phyloP scores from a whole-genome alignment of 2,888 invertebrate species.

The Amblyteles armatorius region DNA sequence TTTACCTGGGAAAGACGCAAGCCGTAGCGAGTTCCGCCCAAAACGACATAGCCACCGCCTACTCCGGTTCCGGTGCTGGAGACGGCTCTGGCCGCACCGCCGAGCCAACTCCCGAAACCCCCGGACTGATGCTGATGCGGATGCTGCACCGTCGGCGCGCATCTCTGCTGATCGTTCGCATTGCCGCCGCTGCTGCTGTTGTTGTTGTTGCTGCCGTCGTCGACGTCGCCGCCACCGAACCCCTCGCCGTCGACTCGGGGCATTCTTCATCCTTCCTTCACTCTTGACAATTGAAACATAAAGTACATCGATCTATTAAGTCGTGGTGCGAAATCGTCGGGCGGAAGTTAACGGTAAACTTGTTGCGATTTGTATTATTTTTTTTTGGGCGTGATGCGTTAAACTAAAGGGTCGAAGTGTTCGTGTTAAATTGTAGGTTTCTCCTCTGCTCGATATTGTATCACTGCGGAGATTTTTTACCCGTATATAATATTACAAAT shows the following conservation, averaged over 20 bases:
- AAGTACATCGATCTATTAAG: not conserved
- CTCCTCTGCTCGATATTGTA: no score
- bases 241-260: constrained; percentile 82
- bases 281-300: constrained; percentile 63
- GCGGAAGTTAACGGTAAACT: no score
- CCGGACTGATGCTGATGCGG: constrained; percentile 52
- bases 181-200: constrained; percentile 51
- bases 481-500: no score
- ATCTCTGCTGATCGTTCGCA: constrained; percentile 58
- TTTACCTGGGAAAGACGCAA: constrained; percentile 86
- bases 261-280: constrained; percentile 83
- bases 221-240: constrained; percentile 78
- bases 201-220: constrained; percentile 63
- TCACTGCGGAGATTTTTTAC: no score
- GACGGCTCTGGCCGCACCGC: constrained; percentile 80
- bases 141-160: constrained; percentile 40
- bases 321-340: no score
- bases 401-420: no score
- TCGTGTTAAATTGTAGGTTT: no score
- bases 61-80: constrained; percentile 77
- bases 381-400: no score
- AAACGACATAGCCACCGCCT: constrained; percentile 86
- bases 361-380: no score
- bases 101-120: constrained; percentile 77
- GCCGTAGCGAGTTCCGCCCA: constrained; percentile 90